Evolutionary conservation across 2,797 vertebrate genomes (phyloP), one percentile per base, ranked within the genome.

Genomic region (Sphenopsis melanotis): DNA sequence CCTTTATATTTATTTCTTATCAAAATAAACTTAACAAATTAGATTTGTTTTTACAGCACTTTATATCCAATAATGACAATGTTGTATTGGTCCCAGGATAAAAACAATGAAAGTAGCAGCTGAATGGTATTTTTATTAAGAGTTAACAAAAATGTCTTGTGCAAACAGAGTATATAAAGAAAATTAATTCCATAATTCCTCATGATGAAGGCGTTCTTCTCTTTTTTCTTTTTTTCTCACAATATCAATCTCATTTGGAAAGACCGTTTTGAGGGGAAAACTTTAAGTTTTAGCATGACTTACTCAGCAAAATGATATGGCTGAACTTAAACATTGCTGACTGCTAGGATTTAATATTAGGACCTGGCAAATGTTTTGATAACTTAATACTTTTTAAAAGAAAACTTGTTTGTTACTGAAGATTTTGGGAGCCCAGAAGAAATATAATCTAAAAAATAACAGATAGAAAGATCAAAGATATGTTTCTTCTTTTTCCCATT

Each of bases 11-110:
- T 96, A 96, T 95, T 97, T 97, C 94, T 96, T 97, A 91, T 97
- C 95, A 96, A 97, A 97, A 97, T 97, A 97, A 97, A 95, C 93
- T 95, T 96, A 94, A 97, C 91, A 97, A 96, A 96, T 97, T 96
- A 96, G 95, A 93, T 95, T 96, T 97, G 94, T 96, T 97, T 97
- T 96, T 96, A 96, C 90, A 96, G 95, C 94, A 84, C 94, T 97
- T 97, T 97, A 96, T 97, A 96, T 94, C 93, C 92, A 97, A 91
- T 95, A 96, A 94, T 95, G 93, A 96, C 94, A 95, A 93, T 83
- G 93, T 89, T 97, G 94, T 96, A 96, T 95, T 95, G 95, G 91
- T 95, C 95, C 94, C 95, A 96, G 83, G 92, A 83, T 84, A 90
- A 92, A 97, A 97, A 97, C 96, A 97, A 97, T 90, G 87, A 93